Conservation (phyloP, 2,888 invertebrate genomes). For the Ophraella communa region DNA sequence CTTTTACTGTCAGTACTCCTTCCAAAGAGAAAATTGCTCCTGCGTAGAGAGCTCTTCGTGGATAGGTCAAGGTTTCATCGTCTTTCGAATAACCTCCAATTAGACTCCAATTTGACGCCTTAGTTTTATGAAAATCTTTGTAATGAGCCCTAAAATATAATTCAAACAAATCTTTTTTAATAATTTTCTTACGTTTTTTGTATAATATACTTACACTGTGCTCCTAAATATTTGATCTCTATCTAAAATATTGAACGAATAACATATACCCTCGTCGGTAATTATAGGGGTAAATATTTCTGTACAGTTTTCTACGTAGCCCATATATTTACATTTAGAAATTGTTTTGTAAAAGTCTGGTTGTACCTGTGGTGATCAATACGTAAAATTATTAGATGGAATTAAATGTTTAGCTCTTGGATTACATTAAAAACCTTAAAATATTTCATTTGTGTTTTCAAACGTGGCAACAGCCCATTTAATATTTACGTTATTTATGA, state of each 20-base stretch:
- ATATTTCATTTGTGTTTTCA: no score
- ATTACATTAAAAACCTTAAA: no score
- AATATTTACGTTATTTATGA: no score
- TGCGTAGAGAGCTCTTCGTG: slow-evolving; percentile 69
- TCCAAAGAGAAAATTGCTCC: slow-evolving; percentile 62
- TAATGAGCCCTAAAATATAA: slow-evolving; percentile 43
- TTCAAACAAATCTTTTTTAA: no score
- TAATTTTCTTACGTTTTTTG: no score
- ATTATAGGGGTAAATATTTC: slow-evolving; percentile 68
- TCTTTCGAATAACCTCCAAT: slow-evolving; percentile 66
- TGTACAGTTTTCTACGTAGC: slow-evolving; percentile 57
- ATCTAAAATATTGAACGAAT: slow-evolving; percentile 71
- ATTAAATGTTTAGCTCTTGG: no score
- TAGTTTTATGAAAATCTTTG: slow-evolving; percentile 39
- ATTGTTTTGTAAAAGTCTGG: slow-evolving; percentile 22
- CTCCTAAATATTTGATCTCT: slow-evolving; percentile 65
- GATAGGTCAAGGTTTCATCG: slow-evolving; percentile 66
- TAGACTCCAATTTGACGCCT: slow-evolving; percentile 63
- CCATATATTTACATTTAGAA: slow-evolving; percentile 35
- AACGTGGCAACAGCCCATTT: no score
- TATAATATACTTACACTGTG: slow-evolving; percentile 63
- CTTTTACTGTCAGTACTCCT: slow-evolving; percentile 35
- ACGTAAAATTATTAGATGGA: no score
- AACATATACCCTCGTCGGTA: slow-evolving; percentile 76
- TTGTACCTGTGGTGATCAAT: slow-evolving; percentile 8